These are phyloP conservation scores for Patella depressa DNA, from an alignment of 2,888 invertebrate genomes.

Conservation along the genomic window DNA sequence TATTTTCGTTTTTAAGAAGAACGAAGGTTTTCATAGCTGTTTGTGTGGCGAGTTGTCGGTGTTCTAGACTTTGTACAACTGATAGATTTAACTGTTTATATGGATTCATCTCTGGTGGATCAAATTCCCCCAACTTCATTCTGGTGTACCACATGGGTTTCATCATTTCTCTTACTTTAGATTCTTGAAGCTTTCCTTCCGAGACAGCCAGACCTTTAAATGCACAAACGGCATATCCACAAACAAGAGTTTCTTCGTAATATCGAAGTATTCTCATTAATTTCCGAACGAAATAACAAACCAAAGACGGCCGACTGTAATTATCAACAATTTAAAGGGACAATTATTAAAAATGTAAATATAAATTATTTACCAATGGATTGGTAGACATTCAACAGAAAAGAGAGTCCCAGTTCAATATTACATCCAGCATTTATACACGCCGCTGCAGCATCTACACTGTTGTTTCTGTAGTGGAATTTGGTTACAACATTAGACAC, in stretches of 20 bases:
- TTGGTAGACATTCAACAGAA: neutral
- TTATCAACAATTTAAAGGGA: no score
- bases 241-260: no score
- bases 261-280: no score
- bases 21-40: slow-evolving; percentile 51
- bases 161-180: slow-evolving; percentile 24
- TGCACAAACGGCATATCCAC: neutral
- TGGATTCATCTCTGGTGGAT: slow-evolving; percentile 47
- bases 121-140: slow-evolving; percentile 42
- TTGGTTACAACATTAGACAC: slow-evolving; percentile 32
- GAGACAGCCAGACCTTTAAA: slow-evolving; percentile 30
- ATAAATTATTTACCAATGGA: neutral
- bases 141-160: slow-evolving; percentile 36
- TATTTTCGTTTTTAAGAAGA: slow-evolving; percentile 48
- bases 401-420: slow-evolving; percentile 29
- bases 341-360: neutral
- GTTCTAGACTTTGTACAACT: slow-evolving; percentile 44
- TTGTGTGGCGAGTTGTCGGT: slow-evolving; percentile 40
- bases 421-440: slow-evolving; percentile 32
- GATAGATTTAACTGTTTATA: slow-evolving; percentile 40
- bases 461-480: slow-evolving; percentile 30
- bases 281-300: no score
- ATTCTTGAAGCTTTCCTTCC: slow-evolving; percentile 33
- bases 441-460: slow-evolving; percentile 26
- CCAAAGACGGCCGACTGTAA: no score